Base-by-base conservation (phyloP, 2,888 invertebrate genomes). In the Eupithecia subumbrata region DNA sequence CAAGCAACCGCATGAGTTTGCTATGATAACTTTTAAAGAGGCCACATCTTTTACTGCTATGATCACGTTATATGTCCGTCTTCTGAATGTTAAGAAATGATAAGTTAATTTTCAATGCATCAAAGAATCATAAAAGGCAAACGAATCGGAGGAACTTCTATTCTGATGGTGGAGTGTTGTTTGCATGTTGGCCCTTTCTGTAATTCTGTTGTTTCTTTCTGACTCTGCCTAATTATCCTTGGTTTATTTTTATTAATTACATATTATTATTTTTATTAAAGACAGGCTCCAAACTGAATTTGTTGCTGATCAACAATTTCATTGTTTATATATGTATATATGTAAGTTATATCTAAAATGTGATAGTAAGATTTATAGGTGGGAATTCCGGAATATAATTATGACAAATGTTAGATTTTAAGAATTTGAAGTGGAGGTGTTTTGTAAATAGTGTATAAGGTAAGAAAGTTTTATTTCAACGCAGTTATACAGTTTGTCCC, bases 301-400 rank as follows among this genome's bases (percentile, higher is more conserved):
- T 63, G 14, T 30, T 30, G 11, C n/a, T 56, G 0, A 22, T 22
- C 22, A 56, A 56, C 11, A 4, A 22, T 22, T 56, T 56, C 12
- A 56, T 56, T 22, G 56, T 30, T 30, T 16, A 63, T 30, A 25
- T 9, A 30, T 30, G 16, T 30, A 30, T 66, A 5, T 71, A 69
- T 72, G 22, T 43, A 81, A 81, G 77, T 78, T 75, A 75, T 80
- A 77, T 82, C 76, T 74, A 78, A 81, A 79, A 82, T 83, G 81
- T 81, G 81, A 81, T 81, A 81, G 70, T 80, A 80, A 72, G 72
- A 76, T 76, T 79, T 80, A 71, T 75, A 79, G 78, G 72, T n/a
- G 73, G 76, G 73, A 76, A 69, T 67, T 66, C 69, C 3, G 72
- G 74, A 70, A 72, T 64, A 56, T 67, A 70, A 14, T n/a, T 60